Evolutionary conservation across 1,140 invertebrate species (phyloP).

Genomic region (Ruditapes philippinarum): DNA sequence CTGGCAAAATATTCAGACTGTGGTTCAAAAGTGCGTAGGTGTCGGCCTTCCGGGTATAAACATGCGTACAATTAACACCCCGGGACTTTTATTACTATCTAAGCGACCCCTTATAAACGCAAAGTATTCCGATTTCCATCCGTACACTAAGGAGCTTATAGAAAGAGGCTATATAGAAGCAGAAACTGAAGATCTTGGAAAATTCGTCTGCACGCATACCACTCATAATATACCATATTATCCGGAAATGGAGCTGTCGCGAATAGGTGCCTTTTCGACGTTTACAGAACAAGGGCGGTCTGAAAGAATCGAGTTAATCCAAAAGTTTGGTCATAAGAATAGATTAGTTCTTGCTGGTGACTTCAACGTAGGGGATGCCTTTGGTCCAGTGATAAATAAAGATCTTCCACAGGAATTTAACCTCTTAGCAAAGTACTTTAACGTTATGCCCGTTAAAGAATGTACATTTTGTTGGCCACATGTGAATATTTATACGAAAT

Average conservation of each 20-base stretch:
- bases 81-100: constrained; percentile 39
- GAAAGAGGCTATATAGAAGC: constrained; percentile 54
- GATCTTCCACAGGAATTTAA: constrained; percentile 27
- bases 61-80: constrained; percentile 14
- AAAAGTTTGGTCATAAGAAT: constrained; percentile 5
- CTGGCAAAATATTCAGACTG: neutral
- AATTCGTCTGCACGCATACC: constrained; percentile 51
- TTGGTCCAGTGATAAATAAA: neutral
- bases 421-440: neutral
- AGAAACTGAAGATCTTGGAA: constrained; percentile 15
- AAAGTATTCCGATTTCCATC: constrained; percentile 47
- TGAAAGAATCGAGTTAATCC: constrained; percentile 22
- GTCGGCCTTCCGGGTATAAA: neutral
- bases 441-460: neutral
- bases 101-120: constrained; percentile 31
- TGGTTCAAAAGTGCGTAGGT: neutral
- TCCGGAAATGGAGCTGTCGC: neutral
- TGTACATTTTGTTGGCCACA: constrained; percentile 38
- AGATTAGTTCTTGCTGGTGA: constrained; percentile 13
- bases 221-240: neutral
- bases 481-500: constrained; percentile 36
- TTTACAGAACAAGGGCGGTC: constrained; percentile 24
- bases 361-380: constrained; percentile 31
- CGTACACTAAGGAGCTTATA: constrained; percentile 2
- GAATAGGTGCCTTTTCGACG: neutral